Percentiles rank a stretch among this genome's conserved stretches.
These are phyloP conservation scores for Diplazon laetatorius DNA, from an alignment of 2,888 invertebrate genomes.

Conservation along the genomic window DNA sequence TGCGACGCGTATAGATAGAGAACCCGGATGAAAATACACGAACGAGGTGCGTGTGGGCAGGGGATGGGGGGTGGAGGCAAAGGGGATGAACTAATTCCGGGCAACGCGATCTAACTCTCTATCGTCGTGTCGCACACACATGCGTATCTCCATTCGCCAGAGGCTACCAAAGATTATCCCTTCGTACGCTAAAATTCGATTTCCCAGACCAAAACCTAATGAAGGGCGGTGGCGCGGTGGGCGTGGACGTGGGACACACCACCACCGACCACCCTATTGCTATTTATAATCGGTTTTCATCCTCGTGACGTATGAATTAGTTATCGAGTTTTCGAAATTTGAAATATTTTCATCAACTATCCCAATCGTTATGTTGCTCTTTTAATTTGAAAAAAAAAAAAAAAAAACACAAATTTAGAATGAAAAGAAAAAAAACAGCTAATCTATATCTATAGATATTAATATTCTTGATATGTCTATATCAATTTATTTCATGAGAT, in stretches of 20 bases:
- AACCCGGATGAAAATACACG: slow-evolving; percentile 20
- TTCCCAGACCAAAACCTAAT: slow-evolving; percentile 80
- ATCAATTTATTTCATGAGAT: too few species aligned
- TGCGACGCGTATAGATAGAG: slow-evolving; percentile 10
- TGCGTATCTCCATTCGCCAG: slow-evolving; percentile 62
- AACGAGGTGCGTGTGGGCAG: slow-evolving; percentile 14
- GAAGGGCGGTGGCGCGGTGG: slow-evolving; percentile 65
- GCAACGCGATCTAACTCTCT: slow-evolving; percentile 34
- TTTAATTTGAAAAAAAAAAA: too few species aligned
- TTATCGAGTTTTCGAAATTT: slow-evolving; percentile 23
- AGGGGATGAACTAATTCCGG: neutral
- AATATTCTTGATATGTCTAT: too few species aligned
- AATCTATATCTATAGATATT: too few species aligned
- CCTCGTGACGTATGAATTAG: slow-evolving; percentile 26
- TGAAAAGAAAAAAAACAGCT: too few species aligned
- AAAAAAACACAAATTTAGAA: too few species aligned
- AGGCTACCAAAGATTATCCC: slow-evolving; percentile 79
- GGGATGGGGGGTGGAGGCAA: neutral
- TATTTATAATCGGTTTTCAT: slow-evolving; percentile 77
- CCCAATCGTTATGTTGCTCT: too few species aligned
- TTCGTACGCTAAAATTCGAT: slow-evolving; percentile 80
- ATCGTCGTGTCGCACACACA: slow-evolving; percentile 5
- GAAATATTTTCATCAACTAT: slow-evolving; percentile 16
- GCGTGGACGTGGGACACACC: slow-evolving; percentile 39
- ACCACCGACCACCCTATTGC: slow-evolving; percentile 62